A percentile compares a stretch with the other conserved stretches of the same genome.
phyloP scores from a whole-genome alignment of 2,888 invertebrate species.

The Synanthedon tipuliformis region DNA sequence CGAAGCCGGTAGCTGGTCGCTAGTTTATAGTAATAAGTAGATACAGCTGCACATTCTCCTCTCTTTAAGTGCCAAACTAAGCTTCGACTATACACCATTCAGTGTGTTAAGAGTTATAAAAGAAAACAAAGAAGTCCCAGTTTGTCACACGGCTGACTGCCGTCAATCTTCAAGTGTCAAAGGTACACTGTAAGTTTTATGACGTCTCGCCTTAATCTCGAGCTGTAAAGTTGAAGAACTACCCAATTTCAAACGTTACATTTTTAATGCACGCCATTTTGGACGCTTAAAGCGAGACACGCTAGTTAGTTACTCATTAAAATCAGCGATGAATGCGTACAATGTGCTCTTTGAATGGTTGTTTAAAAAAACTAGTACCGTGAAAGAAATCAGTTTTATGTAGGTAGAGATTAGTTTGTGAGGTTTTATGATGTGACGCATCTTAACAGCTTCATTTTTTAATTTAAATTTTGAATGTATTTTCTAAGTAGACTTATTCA shows the following conservation, averaged over 20 bases:
- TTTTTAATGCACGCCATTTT: conserved; percentile 9
- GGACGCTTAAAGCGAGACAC: conserved; percentile 8
- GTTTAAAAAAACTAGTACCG: neutral
- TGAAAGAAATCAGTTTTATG: no score
- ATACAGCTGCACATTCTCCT: no score
- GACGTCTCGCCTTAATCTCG: conserved; percentile 24
- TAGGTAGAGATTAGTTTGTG: no score
- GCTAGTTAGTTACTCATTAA: conserved; percentile 8
- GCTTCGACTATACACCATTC: no score
- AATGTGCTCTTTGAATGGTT: conserved; percentile 15
- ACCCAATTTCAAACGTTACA: conserved; percentile 7
- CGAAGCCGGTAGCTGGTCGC: no score
- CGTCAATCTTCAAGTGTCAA: conserved; percentile 8
- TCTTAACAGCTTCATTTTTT: no score
- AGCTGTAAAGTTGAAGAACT: conserved; percentile 14
- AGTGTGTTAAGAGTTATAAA: neutral
- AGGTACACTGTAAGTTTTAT: conserved; percentile 19
- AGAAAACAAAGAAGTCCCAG: neutral
- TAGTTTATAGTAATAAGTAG: no score
- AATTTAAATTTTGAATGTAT: no score
- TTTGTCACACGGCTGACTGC: conserved; percentile 3
- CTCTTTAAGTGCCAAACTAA: no score
- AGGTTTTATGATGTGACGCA: no score
- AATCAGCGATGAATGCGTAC: conserved; percentile 14
- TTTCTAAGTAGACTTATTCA: no score